Evolutionary conservation across 2,888 invertebrate genomes (phyloP).

Genomic region (Agrotis ipsilon): DNA sequence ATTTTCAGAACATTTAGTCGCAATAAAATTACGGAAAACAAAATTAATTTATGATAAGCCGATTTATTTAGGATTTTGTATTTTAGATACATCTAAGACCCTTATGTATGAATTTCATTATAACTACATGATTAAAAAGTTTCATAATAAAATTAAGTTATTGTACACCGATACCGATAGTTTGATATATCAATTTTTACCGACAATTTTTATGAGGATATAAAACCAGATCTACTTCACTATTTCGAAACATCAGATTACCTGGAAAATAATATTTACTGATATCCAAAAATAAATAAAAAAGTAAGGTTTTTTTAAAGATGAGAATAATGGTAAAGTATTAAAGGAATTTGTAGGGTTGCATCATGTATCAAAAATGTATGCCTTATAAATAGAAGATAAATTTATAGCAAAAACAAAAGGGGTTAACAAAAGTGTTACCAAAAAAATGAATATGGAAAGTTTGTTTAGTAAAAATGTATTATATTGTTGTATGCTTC

Average conservation of each 20-base stretch:
- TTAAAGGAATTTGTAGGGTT: constrained; percentile 6
- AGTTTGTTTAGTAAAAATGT: background rate
- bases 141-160: too few relatives aligned
- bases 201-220: too few relatives aligned
- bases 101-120: too few relatives aligned
- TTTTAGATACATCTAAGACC: background rate
- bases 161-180: too few relatives aligned
- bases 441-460: constrained; percentile 3
- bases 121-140: too few relatives aligned
- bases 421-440: background rate
- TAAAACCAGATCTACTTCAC: background rate
- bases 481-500: constrained; percentile 2
- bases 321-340: constrained; percentile 7
- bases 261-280: background rate
- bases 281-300: background rate
- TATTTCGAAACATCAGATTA: constrained; percentile 4
- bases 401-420: constrained; percentile 1
- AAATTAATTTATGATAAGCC: background rate
- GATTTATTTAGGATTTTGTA: constrained; percentile 5
- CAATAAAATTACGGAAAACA: background rate
- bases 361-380: constrained; percentile 9
- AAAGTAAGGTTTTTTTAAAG: background rate
- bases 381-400: background rate
- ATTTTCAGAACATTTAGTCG: background rate
- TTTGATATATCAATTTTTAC: too few relatives aligned